Conservation (phyloP, 2,888 invertebrate species). For the Acanthosepion lycidas region DNA sequence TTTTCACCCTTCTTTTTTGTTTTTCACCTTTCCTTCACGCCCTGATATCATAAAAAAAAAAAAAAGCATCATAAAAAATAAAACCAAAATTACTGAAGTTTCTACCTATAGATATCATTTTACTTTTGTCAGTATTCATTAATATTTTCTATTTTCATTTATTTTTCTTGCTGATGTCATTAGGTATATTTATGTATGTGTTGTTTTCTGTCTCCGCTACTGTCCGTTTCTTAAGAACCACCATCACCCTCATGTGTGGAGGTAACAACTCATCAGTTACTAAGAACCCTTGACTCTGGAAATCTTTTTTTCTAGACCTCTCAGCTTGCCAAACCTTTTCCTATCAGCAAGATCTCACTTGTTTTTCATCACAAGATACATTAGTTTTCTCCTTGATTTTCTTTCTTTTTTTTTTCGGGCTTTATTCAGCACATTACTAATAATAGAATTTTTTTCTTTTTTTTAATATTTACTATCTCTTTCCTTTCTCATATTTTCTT, state of each 20-base stretch:
- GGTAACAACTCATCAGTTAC: background rate
- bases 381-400: background rate
- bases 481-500: background rate
- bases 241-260: background rate
- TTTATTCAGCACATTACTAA: background rate
- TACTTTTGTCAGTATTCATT: conserved; percentile 21
- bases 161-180: background rate
- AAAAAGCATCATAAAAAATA: too few relatives aligned
- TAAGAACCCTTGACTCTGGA: background rate
- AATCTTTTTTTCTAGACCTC: background rate
- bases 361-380: background rate
- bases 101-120: background rate
- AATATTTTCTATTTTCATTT: background rate
- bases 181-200: background rate
- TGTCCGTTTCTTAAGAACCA: background rate
- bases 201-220: background rate
- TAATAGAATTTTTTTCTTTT: background rate
- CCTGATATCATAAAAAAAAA: background rate
- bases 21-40: background rate
- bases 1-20: background rate
- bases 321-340: conserved; percentile 20
- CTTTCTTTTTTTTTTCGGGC: background rate
- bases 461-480: background rate
- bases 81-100: background rate
- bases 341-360: background rate